Evolutionary conservation across 2,888 invertebrate genomes (phyloP), one percentile per base, ranked within the genome.

Genomic region (Cantharis nigra): DNA sequence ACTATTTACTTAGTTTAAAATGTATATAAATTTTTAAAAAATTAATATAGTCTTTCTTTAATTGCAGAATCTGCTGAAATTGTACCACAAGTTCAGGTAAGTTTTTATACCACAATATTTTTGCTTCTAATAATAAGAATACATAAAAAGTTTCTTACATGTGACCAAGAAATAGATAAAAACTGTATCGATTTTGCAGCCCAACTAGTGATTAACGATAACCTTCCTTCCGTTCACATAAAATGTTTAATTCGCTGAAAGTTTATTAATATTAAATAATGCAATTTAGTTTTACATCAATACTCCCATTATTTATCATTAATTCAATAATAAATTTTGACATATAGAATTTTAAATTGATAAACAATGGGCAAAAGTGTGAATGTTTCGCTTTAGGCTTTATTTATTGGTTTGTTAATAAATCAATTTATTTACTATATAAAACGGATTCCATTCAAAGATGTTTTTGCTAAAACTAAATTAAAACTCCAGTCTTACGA

Each of bases 81-180:
- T 23, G n/a, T 67, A 67, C 65, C 65, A 23, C 65, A 67, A 67
- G 26, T 18, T 23, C 65, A 67, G 65, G 65, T 67, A 67, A 67
- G 65, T 14, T 26, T 28, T 69, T 76, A 67, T 33, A 26, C 64
- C 72, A 72, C 33, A 23, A 71, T 71, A 14, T 14, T 23, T 71
- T 49, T 71, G 14, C 14, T 49, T n/a, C 18, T 16, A 67, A 49
- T 13, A n/a, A 23, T 23, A 67, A 67, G 13, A 26, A 18, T 67
- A 23, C 13, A 67, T 23, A 16, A 23, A 67, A 64, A 18, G 20
- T 67, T 67, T 67, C 26, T 26, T 67, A 67, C 26, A 23, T 67
- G 65, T 26, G 65, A 49, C 65, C 26, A 67, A 67, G 18, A 26
- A 26, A 23, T 67, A 26, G 26, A 67, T 26, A 67, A 67, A 26